Base-by-base conservation (phyloP, 2,113 vertebrate genomes). In the Porphyrio hochstetteri region DNA sequence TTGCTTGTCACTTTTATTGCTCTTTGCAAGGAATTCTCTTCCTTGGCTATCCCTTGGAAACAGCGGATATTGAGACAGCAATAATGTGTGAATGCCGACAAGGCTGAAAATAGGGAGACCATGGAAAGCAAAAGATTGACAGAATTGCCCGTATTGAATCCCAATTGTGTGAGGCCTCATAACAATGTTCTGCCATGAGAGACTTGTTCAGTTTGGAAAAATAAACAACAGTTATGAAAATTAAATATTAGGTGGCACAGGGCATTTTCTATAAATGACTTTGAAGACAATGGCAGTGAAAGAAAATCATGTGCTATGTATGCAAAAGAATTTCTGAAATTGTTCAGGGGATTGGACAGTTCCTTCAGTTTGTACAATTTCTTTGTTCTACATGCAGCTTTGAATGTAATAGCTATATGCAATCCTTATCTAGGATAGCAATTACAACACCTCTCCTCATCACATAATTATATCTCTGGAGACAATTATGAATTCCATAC, bases 391-490 rank as follows among this genome's bases (percentile, higher is more conserved):
- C 24, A 40, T 70, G 25, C 13, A 50, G 11, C 52, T 96, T 90
- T 91, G 76, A 93, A 92, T 1, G 4, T 23, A 78, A 81, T 35
- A 88, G 68, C 18, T 91, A 46, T 88, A 50, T 68, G 56, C 35
- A 86, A 42, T 29, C 33, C 18, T 83, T 90, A 36, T 71, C 56
- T 86, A 86, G 64, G 48, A 68, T 81, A 83, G 56, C 38, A 94
- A 90, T 86, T 92, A 93, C 76, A 92, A 86, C 33, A 90, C 64
- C 69, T 85, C 23, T 70, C 36, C 59, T 94, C 60, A 71, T 86
- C 72, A 78, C 2, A 2, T 86, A 95, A 93, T 95, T 93, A 71
- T 74, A 95, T 78, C 76, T 94, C 88, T 64, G n/a, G 71, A 94
- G 86, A 81, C 68, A 86, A 83, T 83, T 92, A 83, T 65, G 48